A percentile compares a stretch with the other conserved stretches of the same genome.
Conservation (phyloP, 2,113 vertebrate species). For the Lonchura striata region DNA sequence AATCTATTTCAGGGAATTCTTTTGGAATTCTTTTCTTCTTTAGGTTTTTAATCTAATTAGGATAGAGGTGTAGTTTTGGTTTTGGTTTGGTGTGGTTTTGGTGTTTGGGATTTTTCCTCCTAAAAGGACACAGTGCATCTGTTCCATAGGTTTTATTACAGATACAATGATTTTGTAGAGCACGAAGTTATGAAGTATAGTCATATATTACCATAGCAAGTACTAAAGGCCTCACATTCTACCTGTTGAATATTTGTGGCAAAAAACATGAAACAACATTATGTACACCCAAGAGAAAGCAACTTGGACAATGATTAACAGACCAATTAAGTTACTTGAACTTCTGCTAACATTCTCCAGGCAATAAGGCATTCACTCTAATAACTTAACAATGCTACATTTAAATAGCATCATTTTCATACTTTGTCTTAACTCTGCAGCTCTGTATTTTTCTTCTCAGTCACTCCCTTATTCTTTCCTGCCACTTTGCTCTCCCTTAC, state of each 20-base stretch:
- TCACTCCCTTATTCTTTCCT: not conserved
- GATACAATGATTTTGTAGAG: not conserved
- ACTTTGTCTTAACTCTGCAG: not conserved
- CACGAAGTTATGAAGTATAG: not conserved
- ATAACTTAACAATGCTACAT: not conserved
- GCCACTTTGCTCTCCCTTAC: not conserved
- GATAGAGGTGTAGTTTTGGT: not conserved
- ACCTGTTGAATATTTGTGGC: not conserved
- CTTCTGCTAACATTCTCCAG: not conserved
- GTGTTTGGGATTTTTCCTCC: not conserved
- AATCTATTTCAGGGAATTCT: not conserved
- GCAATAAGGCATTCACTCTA: not conserved
- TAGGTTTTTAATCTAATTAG: not conserved
- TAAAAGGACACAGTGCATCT: not conserved
- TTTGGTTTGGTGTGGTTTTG: not conserved
- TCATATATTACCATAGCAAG: not conserved
- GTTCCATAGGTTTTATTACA: not conserved
- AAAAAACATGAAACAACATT: not conserved
- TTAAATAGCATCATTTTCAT: not conserved
- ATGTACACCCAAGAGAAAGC: not conserved
- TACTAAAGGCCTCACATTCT: not conserved
- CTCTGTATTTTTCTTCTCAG: not conserved
- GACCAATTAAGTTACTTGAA: constrained; percentile 36
- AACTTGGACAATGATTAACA: constrained; percentile 21
- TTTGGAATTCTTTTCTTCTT: no score